Conservation (phyloP, 92 coral and sea anemone genomes). For the Porites cylindrica region DNA sequence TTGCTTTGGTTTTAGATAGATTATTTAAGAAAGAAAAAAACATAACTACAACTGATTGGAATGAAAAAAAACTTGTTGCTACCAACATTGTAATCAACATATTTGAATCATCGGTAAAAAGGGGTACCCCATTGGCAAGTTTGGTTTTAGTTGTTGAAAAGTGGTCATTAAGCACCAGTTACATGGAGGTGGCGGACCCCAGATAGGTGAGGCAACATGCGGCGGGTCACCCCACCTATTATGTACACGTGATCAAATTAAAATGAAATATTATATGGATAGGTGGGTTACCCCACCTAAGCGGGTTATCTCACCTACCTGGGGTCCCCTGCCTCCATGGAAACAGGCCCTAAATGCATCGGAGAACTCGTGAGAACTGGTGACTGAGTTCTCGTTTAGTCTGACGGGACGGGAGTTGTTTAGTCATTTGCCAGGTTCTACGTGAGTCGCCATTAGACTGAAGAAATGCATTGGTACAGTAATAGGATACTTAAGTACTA, state of each 20-base stretch:
- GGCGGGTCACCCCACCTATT: too few relatives aligned
- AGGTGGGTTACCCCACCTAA: too few relatives aligned
- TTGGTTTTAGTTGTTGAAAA: slow-evolving; percentile 26
- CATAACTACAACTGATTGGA: slow-evolving; percentile 38
- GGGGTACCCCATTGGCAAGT: slow-evolving; percentile 56
- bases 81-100: slow-evolving; percentile 19
- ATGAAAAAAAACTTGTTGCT: slow-evolving; percentile 5
- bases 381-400: slow-evolving; percentile 32
- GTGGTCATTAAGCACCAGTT: slow-evolving; percentile 27
- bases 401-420: slow-evolving; percentile 56
- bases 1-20: slow-evolving; percentile 53
- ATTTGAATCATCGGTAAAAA: slow-evolving; percentile 11
- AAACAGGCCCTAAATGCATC: slow-evolving; percentile 17
- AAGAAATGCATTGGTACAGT: slow-evolving; percentile 43
- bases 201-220: too few relatives aligned
- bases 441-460: slow-evolving; percentile 34
- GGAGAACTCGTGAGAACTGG: slow-evolving; percentile 41
- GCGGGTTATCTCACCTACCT: too few relatives aligned
- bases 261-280: too few relatives aligned
- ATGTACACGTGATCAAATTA: too few relatives aligned
- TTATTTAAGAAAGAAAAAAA: slow-evolving; percentile 54
- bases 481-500: slow-evolving; percentile 31
- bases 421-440: slow-evolving; percentile 51
- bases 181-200: too few relatives aligned
- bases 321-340: too few relatives aligned